Evolutionary conservation across 2,113 vertebrate genomes (phyloP).

Genomic region (Acanthisitta chloris): DNA sequence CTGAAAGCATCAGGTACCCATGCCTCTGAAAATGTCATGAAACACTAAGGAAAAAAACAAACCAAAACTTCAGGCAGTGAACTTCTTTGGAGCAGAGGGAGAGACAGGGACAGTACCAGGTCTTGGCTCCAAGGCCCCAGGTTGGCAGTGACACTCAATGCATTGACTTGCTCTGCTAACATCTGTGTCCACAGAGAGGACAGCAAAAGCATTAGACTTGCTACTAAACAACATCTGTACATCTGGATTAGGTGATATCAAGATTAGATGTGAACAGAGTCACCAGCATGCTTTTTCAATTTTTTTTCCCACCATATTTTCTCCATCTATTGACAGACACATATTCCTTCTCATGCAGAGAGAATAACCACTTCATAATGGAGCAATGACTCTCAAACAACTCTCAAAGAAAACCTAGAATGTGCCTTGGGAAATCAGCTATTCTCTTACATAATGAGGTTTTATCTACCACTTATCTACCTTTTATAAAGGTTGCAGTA

Average conservation of each 20-base stretch:
- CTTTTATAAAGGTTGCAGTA: not conserved
- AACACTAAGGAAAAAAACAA: not conserved
- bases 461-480: not conserved
- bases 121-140: not conserved
- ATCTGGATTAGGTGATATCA: not conserved
- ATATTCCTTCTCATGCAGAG: not conserved
- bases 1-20: not conserved
- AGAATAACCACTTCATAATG: not conserved
- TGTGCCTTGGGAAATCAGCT: not conserved
- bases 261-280: not conserved
- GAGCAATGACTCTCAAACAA: not conserved
- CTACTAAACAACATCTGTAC: not conserved
- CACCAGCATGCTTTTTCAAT: not conserved
- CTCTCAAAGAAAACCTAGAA: not conserved
- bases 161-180: not conserved
- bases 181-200: not conserved
- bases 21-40: not conserved
- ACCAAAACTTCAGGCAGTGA: not conserved
- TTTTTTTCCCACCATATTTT: not conserved
- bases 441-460: not conserved
- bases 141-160: not conserved
- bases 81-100: not conserved
- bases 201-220: not conserved
- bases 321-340: not conserved
- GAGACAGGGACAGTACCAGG: not conserved